Evolutionary conservation across 2,113 vertebrate species (phyloP).

Genomic region (Rhea pennata): DNA sequence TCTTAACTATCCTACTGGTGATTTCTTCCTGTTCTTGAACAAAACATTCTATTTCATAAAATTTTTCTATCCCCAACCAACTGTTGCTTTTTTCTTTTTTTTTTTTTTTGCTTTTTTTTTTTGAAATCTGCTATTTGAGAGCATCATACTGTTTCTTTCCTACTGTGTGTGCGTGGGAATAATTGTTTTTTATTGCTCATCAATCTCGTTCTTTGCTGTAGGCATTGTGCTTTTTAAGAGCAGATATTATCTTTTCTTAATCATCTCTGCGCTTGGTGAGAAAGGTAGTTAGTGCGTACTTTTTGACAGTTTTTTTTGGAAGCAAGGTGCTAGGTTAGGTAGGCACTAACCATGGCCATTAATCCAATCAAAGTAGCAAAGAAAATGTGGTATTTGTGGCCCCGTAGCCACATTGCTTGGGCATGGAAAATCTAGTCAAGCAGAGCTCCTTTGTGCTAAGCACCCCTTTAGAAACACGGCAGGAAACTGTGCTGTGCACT

Average conservation of each 20-base stretch:
- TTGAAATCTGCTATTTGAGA: not conserved
- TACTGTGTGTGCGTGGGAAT: not conserved
- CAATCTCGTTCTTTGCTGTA: not conserved
- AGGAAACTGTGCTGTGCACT: not conserved
- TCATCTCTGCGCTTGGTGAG: not conserved
- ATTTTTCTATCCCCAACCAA: not conserved
- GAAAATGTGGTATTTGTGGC: not conserved
- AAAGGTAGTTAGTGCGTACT: not conserved
- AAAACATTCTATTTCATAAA: not conserved
- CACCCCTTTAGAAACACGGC: not conserved
- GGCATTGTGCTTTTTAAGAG: not conserved
- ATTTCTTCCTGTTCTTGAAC: not conserved
- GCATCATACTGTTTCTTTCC: not conserved
- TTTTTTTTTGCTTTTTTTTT: not conserved
- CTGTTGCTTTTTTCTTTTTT: not conserved
- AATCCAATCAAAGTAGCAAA: not conserved
- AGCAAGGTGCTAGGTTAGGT: not conserved
- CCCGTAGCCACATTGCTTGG: not conserved
- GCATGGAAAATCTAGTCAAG: not conserved
- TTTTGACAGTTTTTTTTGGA: not conserved
- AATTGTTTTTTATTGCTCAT: not conserved
- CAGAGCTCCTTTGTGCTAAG: not conserved
- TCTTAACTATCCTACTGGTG: not conserved
- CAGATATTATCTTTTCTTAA: not conserved
- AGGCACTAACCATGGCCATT: not conserved